Conservation (phyloP, 2,797 vertebrate genomes). For the Myioborus miniatus region DNA sequence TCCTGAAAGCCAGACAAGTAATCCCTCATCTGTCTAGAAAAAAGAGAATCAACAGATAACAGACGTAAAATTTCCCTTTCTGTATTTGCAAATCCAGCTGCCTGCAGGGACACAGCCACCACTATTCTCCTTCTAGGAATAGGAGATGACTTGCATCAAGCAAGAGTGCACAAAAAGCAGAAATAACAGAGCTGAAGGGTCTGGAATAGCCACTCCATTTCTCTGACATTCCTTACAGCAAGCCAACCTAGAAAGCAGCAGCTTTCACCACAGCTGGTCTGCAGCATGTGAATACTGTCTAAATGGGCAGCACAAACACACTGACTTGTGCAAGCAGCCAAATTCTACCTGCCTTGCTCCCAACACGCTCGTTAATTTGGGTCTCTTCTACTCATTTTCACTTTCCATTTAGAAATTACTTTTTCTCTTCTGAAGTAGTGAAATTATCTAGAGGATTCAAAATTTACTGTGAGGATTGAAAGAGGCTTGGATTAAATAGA, state of each 20-base stretch:
- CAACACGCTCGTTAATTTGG: not conserved
- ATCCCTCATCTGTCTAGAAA: slow-evolving; percentile 89
- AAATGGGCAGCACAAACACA: not conserved
- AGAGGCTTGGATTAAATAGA: not conserved
- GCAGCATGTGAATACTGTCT: not conserved
- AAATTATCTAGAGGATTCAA: not conserved
- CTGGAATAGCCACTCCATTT: not conserved
- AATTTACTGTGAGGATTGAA: not conserved
- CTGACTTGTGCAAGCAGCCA: not conserved
- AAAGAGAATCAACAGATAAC: slow-evolving; percentile 69
- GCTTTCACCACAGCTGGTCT: not conserved
- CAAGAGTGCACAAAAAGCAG: not conserved
- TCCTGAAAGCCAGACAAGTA: slow-evolving; percentile 93
- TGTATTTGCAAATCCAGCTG: not conserved
- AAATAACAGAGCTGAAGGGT: not conserved
- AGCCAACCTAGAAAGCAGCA: not conserved
- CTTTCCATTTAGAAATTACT: not conserved
- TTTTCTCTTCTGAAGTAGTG: not conserved
- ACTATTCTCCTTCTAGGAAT: not conserved
- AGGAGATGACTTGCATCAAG: not conserved
- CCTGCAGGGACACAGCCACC: not conserved
- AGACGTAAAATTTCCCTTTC: slow-evolving; percentile 57
- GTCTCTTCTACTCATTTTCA: not conserved
- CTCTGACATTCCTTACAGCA: not conserved
- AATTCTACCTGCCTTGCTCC: not conserved